These are phyloP conservation scores for Conus betulinus DNA, from an alignment of 1,140 invertebrate genomes.

Conservation along the genomic window DNA sequence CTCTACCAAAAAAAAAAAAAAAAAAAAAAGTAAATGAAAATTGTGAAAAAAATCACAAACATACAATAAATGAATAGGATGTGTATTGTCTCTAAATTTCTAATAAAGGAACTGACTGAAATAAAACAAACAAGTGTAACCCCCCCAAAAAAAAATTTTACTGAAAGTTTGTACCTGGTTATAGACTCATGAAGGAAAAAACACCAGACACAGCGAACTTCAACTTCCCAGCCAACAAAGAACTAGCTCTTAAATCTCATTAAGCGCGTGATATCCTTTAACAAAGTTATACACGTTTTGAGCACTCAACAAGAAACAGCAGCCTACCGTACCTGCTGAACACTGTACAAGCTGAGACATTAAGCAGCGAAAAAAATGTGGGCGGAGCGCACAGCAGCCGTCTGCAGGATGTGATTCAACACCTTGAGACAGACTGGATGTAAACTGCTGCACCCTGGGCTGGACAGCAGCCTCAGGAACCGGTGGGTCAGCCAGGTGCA, in stretches of 20 bases:
- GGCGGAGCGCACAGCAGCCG: slow-evolving; percentile 41
- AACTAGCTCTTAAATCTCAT: background rate
- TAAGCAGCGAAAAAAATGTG: slow-evolving; percentile 38
- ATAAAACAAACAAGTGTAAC: too few species aligned
- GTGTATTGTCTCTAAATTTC: too few species aligned
- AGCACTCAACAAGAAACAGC: too few species aligned
- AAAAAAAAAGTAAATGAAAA: too few species aligned
- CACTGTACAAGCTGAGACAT: slow-evolving; percentile 33
- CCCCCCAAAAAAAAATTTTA: too few species aligned
- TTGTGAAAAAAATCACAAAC: too few species aligned
- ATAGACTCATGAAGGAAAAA: too few species aligned
- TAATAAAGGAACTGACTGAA: too few species aligned
- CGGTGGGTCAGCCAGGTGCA: slow-evolving; percentile 53
- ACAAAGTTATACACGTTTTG: background rate
- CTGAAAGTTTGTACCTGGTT: too few species aligned
- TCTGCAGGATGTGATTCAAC: slow-evolving; percentile 42
- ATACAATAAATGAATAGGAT: too few species aligned
- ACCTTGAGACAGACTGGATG: slow-evolving; percentile 44
- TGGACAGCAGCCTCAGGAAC: slow-evolving; percentile 44
- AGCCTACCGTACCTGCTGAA: slow-evolving; percentile 31
- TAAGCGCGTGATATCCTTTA: background rate
- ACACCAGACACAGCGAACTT: too few species aligned
- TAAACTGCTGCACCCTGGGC: slow-evolving; percentile 39
- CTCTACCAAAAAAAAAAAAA: too few species aligned
- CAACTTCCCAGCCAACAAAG: background rate